Evolutionary conservation across 2,888 invertebrate species (phyloP).

Genomic region (Sisyra nigra): DNA sequence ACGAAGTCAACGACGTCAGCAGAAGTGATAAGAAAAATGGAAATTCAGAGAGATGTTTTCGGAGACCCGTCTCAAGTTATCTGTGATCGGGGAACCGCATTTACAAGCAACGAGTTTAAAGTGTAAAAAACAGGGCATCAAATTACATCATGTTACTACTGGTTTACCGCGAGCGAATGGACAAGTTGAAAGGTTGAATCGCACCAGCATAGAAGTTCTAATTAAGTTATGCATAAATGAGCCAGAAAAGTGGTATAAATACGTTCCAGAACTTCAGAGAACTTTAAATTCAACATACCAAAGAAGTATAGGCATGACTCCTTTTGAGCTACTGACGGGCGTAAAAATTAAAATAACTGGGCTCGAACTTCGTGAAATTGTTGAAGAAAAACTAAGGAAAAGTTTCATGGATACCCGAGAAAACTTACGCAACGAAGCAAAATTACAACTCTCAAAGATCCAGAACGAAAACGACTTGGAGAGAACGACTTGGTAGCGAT

Average conservation of each 20-base stretch:
- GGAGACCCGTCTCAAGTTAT: neutral
- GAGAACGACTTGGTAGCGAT: too few species aligned
- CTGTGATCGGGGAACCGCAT: constrained; percentile 1
- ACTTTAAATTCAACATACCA: constrained; percentile 9
- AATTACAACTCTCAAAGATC: too few species aligned
- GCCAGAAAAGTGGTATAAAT: constrained; percentile 1
- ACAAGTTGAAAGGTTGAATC: constrained; percentile 1
- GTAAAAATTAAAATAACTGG: constrained; percentile 5
- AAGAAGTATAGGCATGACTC: constrained; percentile 7
- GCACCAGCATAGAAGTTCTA: constrained; percentile 5
- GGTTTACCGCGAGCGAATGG: constrained; percentile 1
- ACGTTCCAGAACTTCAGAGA: neutral
- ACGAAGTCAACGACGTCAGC: constrained; percentile 15
- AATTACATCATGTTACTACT: neutral
- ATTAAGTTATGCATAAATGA: constrained; percentile 1
- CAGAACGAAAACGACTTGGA: too few species aligned
- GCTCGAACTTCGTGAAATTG: neutral
- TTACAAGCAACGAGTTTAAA: neutral
- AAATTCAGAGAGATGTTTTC: neutral
- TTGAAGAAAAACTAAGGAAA: too few species aligned
- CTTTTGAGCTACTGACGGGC: constrained; percentile 8
- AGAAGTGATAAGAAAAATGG: neutral
- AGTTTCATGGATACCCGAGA: too few species aligned
- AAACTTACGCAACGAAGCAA: too few species aligned
- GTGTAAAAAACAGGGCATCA: neutral